Evolutionary conservation across 2,888 invertebrate species (phyloP), one percentile per base, ranked within the genome.

Genomic region (Invenusta paracnida): DNA sequence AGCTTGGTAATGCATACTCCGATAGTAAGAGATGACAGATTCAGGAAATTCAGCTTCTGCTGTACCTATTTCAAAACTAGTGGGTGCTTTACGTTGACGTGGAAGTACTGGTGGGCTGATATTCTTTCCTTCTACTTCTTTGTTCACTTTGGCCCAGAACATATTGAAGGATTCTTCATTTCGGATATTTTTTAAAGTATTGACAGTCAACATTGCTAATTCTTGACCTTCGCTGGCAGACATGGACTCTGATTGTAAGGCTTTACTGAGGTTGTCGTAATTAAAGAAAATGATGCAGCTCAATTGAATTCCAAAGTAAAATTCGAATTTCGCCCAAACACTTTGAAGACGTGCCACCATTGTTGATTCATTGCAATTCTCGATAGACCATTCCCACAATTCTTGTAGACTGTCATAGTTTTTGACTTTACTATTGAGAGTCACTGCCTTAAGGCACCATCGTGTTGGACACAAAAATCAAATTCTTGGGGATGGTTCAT

Each of bases 31-130:
- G 73, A 73, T 73, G 73, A 73, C 73, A 73, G 73, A 73, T 73
- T 73, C 73, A 73, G 73, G 73, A 73, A 73, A 73, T 73, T 73
- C 73, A 73, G 73, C 73, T 73, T 73, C 73, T 73, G 73, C 73
- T 73, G 73, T 73, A 73, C 73, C 73, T 73, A 73, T 73, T 73
- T 73, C 73, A 73, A 73, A 73, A 73, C 73, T 2, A 73, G 73
- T 25, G 73, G 73, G 73, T 73, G 73, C 11, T 73, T 73, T 73
- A 73, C 73, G 25, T 73, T 73, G 73, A 73, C 25, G 73, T 73
- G 73, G 73, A 73, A 73, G 73, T 73, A 73, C 73, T 73, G 73
- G 73, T 73, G 73, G 73, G 73, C 25, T 73, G 73, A 73, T 73
- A 73, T 73, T 73, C 73, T 73, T 73, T 73, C 73, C 73, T 73